Conservation (phyloP, 2,888 invertebrate species). For the Asteroscopus sphinx region DNA sequence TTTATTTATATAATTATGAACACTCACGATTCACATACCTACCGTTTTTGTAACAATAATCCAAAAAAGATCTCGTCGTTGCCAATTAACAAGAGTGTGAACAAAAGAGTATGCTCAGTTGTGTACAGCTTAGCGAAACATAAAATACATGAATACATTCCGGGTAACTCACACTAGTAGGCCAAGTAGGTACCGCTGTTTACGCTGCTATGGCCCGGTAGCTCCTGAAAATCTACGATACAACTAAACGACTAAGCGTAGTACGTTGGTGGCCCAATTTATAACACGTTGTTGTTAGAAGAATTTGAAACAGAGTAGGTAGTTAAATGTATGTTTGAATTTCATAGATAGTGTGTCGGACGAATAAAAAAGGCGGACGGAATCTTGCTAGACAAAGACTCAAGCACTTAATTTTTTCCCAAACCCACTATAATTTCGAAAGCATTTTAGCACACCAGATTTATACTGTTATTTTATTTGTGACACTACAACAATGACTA, state of each 20-base stretch:
- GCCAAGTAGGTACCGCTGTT: neutral
- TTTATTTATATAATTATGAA: neutral
- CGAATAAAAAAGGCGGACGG: too few relatives aligned
- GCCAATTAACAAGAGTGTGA: neutral
- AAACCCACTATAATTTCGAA: too few relatives aligned
- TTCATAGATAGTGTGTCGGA: neutral
- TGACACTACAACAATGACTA: too few relatives aligned
- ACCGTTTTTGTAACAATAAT: neutral
- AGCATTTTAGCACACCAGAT: too few relatives aligned
- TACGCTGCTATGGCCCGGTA: neutral
- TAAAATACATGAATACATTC: too few relatives aligned
- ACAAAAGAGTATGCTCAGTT: too few relatives aligned
- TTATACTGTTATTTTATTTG: too few relatives aligned
- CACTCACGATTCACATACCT: constrained; percentile 8
- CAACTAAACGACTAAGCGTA: neutral
- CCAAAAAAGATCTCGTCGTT: neutral
- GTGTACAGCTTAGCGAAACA: too few relatives aligned
- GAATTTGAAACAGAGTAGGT: neutral
- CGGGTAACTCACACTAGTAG: neutral
- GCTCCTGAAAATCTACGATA: neutral
- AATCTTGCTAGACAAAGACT: too few relatives aligned
- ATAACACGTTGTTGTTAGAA: neutral
- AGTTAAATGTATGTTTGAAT: neutral
- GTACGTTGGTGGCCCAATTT: neutral
- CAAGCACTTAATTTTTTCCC: too few relatives aligned